Percentiles rank a stretch among this genome's conserved stretches.
Evolutionary conservation across 2,797 vertebrate species (phyloP).

Genomic region (Poeciliopsis presidionis): DNA sequence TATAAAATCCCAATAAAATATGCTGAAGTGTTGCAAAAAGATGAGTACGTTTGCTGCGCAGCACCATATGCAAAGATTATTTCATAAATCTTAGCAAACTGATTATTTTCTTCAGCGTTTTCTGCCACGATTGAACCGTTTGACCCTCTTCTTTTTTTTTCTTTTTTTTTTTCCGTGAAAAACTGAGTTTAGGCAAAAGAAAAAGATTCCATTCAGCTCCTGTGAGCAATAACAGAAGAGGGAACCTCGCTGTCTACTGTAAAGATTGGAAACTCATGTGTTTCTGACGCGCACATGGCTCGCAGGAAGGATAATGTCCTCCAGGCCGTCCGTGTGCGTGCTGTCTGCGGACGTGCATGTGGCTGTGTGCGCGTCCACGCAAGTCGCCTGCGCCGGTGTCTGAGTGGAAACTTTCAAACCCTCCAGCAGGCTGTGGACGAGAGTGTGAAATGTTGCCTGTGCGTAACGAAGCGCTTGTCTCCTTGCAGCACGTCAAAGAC

Average conservation of each 20-base stretch:
- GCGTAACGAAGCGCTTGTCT: slow-evolving; percentile 48
- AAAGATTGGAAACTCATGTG: slow-evolving; percentile 73
- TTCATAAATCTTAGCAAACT: background rate
- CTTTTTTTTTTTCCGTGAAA: background rate
- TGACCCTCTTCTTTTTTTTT: slow-evolving; percentile 1
- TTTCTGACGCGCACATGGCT: slow-evolving; percentile 71
- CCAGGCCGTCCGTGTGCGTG: slow-evolving; percentile 60
- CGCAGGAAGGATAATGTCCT: slow-evolving; percentile 65
- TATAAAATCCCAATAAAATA: background rate
- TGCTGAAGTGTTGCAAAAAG: background rate
- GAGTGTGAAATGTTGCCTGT: slow-evolving; percentile 43
- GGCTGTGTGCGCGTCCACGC: slow-evolving; percentile 18
- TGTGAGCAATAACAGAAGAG: slow-evolving; percentile 52
- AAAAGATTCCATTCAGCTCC: slow-evolving; percentile 41
- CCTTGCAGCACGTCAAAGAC: slow-evolving; percentile 94
- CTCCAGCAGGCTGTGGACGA: background rate
- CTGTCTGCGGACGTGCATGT: slow-evolving; percentile 34
- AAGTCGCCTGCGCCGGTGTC: slow-evolving; percentile 1
- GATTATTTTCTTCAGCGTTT: background rate
- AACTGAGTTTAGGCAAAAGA: slow-evolving; percentile 35
- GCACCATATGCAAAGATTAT: background rate
- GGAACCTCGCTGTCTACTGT: slow-evolving; percentile 52
- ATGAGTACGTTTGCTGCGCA: background rate
- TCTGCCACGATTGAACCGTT: background rate
- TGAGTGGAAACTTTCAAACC: slow-evolving; percentile 68